A percentile compares a stretch with the other conserved stretches of the same genome.
Evolutionary conservation across 2,113 vertebrate species (phyloP).

Genomic region (Etheostoma spectabile): DNA sequence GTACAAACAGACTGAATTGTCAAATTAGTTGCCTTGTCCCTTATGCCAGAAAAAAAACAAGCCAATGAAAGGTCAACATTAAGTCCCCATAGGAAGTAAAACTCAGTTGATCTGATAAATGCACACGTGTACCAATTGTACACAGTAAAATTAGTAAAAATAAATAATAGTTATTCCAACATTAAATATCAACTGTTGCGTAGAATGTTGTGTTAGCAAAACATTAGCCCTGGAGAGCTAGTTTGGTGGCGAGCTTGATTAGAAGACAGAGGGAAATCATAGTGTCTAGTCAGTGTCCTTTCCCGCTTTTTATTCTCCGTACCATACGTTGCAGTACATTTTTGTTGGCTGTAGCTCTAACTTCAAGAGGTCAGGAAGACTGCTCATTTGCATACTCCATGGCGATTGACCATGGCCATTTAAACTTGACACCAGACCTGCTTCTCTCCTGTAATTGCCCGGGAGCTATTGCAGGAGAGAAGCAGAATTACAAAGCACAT

Average conservation of each 20-base stretch:
- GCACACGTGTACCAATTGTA: neutral
- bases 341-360: constrained; percentile 29
- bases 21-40: neutral
- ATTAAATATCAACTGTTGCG: neutral
- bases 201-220: neutral
- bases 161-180: neutral
- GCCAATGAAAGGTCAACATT: neutral
- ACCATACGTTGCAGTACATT: neutral
- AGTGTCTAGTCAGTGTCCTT: neutral
- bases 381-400: constrained; percentile 35
- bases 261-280: neutral
- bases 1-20: neutral
- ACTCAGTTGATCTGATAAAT: neutral
- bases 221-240: neutral
- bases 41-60: neutral
- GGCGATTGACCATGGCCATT: constrained; percentile 24
- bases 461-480: constrained; percentile 20
- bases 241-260: neutral
- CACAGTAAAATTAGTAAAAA: neutral
- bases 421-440: constrained; percentile 53
- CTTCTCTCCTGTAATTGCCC: constrained; percentile 23
- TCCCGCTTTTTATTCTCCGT: neutral
- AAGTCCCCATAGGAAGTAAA: neutral
- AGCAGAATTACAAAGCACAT: neutral
- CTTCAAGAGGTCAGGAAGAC: constrained; percentile 9